Base-by-base conservation (phyloP, 1,140 invertebrate species). In the Idris sp. region DNA sequence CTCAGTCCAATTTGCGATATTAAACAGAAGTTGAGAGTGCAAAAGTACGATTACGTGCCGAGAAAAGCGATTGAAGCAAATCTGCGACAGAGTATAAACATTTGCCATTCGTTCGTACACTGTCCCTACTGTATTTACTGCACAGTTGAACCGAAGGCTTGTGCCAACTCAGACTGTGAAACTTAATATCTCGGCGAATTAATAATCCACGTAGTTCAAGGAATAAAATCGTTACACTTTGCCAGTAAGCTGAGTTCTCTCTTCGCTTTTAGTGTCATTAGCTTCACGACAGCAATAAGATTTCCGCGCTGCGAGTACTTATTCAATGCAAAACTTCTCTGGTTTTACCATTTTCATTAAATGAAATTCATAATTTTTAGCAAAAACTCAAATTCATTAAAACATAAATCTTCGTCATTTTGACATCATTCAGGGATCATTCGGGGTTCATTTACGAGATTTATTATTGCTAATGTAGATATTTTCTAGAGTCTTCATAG, bases 181-280 rank as follows among this genome's bases (percentile, higher is more conserved):
- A 56, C 49, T 74, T 67, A 68, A 67, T 67, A 74, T 68, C 56
- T 67, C 56, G 28, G 38, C 33, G 44, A 74, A 74, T 74, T 68
- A 74, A 74, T 74, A 74, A 74, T 67, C 71, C 48, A 28, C 40
- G 46, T 38, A 31, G 62, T 38, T 10, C 41, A 26, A 38, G 13
- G 56, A 56, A 68, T 56, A 49, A 62, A 74, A 62, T 68, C 54
- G 48, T 62, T 74, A 68, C 62, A 43, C 59, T 67, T 62, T 36
- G 54, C 36, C 28, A 14, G 28, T 56, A 67, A 15, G 43, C 43
- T 33, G 59, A 74, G 62, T 74, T 67, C 10, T n/a, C n/a, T n/a
- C n/a, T 31, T 51, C 48, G 71, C 71, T 67, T 74, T 68, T 68
- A 68, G 56, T 68, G 58, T 48, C 64, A 68, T 68, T 74, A 68